phyloP scores from a whole-genome alignment of 1,140 invertebrate species.

The Maniola jurtina region DNA sequence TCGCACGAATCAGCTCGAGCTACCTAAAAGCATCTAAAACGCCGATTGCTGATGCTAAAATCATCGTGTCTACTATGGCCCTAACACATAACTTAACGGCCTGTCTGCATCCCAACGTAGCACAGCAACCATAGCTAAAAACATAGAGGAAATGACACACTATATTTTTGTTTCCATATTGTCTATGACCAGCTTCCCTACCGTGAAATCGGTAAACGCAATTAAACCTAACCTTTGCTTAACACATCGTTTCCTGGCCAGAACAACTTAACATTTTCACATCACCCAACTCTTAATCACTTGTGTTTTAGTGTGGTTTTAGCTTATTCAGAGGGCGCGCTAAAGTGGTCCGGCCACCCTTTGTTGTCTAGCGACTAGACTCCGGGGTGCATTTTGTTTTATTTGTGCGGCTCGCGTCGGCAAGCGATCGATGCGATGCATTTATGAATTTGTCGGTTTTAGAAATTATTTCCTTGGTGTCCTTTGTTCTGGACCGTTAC shows the following conservation, averaged over 20 bases:
- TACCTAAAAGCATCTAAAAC: too few species aligned
- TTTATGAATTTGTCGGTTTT: slow-evolving; percentile 48
- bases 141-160: not conserved
- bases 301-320: slow-evolving; percentile 33
- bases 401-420: slow-evolving; percentile 56
- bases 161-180: slow-evolving; percentile 4
- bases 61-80: too few species aligned
- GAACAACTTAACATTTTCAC: slow-evolving; percentile 23
- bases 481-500: not conserved
- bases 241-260: slow-evolving; percentile 63
- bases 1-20: too few species aligned
- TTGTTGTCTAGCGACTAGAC: slow-evolving; percentile 74
- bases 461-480: slow-evolving; percentile 27
- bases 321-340: slow-evolving; percentile 7
- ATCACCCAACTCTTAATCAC: slow-evolving; percentile 18
- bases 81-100: too few species aligned
- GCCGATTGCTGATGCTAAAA: too few species aligned
- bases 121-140: not conserved
- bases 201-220: slow-evolving; percentile 70
- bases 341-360: slow-evolving; percentile 55
- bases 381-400: slow-evolving; percentile 69
- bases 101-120: too few species aligned
- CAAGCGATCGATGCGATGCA: slow-evolving; percentile 59
- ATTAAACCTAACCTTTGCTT: slow-evolving; percentile 69
- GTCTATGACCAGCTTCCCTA: slow-evolving; percentile 31